phyloP scores from a whole-genome alignment of 2,113 vertebrate genomes.

The Halcyon malimbica region DNA sequence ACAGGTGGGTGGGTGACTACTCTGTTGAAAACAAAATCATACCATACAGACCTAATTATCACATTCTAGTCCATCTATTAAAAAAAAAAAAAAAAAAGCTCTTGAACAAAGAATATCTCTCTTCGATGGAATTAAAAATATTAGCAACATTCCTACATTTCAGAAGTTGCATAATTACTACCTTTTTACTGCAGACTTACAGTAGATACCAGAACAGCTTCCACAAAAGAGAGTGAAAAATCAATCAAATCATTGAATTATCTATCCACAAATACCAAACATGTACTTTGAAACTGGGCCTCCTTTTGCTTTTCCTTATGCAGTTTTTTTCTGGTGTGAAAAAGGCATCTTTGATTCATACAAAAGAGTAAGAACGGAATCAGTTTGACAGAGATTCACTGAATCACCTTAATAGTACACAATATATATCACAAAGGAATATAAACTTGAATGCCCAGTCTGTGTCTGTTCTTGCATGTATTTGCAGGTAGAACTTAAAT shows the following conservation, averaged over 20 bases:
- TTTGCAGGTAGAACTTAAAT: not conserved
- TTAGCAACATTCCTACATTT: not conserved
- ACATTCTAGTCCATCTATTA: not conserved
- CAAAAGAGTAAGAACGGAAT: not conserved
- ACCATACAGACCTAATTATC: not conserved
- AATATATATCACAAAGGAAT: rapidly evolving
- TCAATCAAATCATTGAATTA: not conserved
- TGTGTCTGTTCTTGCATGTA: not conserved
- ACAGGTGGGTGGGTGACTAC: not conserved
- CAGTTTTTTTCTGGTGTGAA: not conserved
- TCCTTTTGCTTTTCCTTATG: not conserved
- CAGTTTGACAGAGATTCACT: not conserved
- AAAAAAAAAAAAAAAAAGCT: not conserved
- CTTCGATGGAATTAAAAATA: not conserved
- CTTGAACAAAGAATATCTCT: not conserved
- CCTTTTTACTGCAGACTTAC: not conserved
- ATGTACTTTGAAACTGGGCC: not conserved
- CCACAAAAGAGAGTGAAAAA: not conserved
- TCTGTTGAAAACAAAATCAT: not conserved
- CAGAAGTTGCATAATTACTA: not conserved
- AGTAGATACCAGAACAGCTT: not conserved
- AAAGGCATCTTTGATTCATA: not conserved
- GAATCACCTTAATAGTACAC: not conserved
- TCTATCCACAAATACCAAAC: not conserved
- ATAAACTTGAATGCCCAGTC: not conserved